Base-by-base conservation (phyloP, 2,113 vertebrate species). In the Malaclemys terrapin region DNA sequence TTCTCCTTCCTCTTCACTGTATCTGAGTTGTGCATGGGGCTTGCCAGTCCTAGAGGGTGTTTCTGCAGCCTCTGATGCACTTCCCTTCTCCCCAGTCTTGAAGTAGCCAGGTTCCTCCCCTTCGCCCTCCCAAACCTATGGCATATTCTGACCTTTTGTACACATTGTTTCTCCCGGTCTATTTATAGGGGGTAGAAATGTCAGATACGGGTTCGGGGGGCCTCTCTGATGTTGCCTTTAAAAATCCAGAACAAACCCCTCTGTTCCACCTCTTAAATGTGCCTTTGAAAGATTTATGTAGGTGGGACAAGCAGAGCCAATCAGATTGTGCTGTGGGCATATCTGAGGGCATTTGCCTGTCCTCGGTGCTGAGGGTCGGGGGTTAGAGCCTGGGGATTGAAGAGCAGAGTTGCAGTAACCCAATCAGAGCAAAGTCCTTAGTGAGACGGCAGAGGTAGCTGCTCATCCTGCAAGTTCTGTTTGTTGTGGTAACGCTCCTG, bases 401-500 rank as follows among this genome's bases (percentile, higher is more conserved):
- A 29, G 80, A 81, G 50, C 16, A 38, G 80, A 47, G 38, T 6
- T 7, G 24, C 47, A 38, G 81, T 72, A 79, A 84, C 45, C 45
- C 79, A 76, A 29, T 50, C 69, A 5, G 85, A 79, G 86, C 53
- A 45, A 45, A 82, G 49, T 72, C 80, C 22, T 56, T 35, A 0
- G 65, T 19, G 25, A 29, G n/a, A 22, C 45, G 14, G 38, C 38
- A 35, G 45, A 27, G 25, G 62, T 16, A 45, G 72, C 35, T 17
- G 65, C 80, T 78, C 13, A 20, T 78, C 78, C 42, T n/a, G 65
- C 53, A 84, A 54, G 45, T 38, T 87, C 31, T 84, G 25, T 90
- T 88, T 88, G 91, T 92, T 92, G 81, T 88, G 56, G 85, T 88
- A 88, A 88, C 80, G 14, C 47, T 62, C n/a, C 42, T 27, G 42